Evolutionary conservation across 2,797 vertebrate species (phyloP).

Genomic region (Anguilla marmorata): DNA sequence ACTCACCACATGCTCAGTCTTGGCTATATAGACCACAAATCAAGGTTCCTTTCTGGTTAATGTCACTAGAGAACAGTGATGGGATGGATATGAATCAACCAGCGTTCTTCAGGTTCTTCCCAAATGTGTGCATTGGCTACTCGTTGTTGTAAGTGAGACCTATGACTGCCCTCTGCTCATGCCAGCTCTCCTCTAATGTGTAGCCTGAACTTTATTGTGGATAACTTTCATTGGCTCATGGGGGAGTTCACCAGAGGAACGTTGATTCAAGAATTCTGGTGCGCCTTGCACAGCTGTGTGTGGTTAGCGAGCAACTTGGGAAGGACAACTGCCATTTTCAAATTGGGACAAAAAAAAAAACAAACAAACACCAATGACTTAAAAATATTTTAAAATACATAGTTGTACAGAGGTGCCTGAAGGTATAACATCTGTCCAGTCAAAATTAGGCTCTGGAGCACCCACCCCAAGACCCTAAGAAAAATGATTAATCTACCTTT

Average conservation of each 20-base stretch:
- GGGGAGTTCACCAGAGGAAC: neutral
- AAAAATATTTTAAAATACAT: neutral
- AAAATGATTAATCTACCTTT: slow-evolving; percentile 79
- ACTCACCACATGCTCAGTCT: neutral
- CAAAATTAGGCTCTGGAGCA: neutral
- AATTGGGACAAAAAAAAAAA: neutral
- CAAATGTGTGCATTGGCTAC: neutral
- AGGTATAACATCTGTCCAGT: neutral
- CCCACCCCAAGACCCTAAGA: neutral
- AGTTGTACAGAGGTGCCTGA: neutral
- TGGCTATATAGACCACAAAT: neutral
- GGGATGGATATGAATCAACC: neutral
- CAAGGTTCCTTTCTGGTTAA: neutral
- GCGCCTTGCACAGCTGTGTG: neutral
- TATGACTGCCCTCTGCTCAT: neutral
- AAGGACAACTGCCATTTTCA: neutral
- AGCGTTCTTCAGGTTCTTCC: neutral
- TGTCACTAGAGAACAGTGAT: neutral
- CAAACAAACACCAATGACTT: neutral
- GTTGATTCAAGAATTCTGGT: neutral
- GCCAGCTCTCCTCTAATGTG: neutral
- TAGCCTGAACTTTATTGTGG: neutral
- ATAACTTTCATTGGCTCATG: neutral
- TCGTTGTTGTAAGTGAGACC: neutral
- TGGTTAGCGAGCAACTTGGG: neutral